phyloP scores from a whole-genome alignment of 2,888 invertebrate genomes.

The Escarpia spicata region DNA sequence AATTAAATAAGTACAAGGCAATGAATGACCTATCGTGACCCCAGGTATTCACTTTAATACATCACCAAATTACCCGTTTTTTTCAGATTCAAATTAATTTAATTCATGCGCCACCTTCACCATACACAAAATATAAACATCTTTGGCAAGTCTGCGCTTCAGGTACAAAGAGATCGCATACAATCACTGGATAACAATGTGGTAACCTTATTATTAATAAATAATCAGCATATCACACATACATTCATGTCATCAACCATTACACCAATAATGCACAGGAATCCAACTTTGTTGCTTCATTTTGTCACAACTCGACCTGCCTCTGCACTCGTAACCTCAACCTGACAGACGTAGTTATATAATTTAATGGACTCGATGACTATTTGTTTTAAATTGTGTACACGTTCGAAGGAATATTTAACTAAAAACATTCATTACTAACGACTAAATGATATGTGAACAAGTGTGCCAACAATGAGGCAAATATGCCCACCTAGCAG shows the following conservation, averaged over 20 bases:
- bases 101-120: slow-evolving; percentile 12
- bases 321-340: neutral
- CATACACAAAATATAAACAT: slow-evolving; percentile 16
- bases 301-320: neutral
- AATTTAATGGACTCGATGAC: neutral
- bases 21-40: neutral
- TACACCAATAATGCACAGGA: slow-evolving; percentile 12
- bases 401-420: neutral
- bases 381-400: neutral
- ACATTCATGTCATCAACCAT: neutral
- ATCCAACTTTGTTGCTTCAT: neutral
- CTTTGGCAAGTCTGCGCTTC: slow-evolving; percentile 4
- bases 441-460: neutral
- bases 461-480: slow-evolving; percentile 12
- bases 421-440: neutral
- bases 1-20: neutral
- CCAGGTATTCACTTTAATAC: neutral
- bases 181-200: slow-evolving; percentile 3
- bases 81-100: slow-evolving; percentile 2
- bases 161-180: neutral
- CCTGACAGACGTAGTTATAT: neutral
- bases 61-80: slow-evolving; percentile 6
- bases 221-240: slow-evolving; percentile 6
- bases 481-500: slow-evolving; percentile 2
- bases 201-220: slow-evolving; percentile 13